Conservation (phyloP, 2,888 invertebrate genomes). For the Oxyscelio sp. region DNA sequence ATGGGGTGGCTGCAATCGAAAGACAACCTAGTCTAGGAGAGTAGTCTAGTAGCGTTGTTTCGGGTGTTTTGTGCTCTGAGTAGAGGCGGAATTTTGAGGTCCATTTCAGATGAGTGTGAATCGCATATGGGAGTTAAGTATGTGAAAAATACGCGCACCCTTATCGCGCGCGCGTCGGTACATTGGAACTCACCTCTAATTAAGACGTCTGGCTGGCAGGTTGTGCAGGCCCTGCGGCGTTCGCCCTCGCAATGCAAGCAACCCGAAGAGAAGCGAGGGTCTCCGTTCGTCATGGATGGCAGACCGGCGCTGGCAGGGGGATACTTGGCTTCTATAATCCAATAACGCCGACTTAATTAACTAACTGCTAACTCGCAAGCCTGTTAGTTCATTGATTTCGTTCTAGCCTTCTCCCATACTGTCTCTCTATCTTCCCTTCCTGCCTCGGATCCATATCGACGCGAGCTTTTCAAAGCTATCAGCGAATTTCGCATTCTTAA, state of each 20-base stretch:
- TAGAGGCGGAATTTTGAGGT: slow-evolving; percentile 55
- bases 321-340: slow-evolving; percentile 87
- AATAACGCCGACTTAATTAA: slow-evolving; percentile 88
- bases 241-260: slow-evolving; percentile 83
- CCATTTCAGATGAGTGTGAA: slow-evolving; percentile 51
- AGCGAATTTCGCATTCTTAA: slow-evolving; percentile 44
- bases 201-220: slow-evolving; percentile 86
- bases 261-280: slow-evolving; percentile 79
- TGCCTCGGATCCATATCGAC: slow-evolving; percentile 38
- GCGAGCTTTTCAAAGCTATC: slow-evolving; percentile 46
- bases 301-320: slow-evolving; percentile 72
- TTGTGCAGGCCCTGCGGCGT: slow-evolving; percentile 84
- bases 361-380: slow-evolving; percentile 88
- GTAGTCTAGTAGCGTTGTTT: slow-evolving; percentile 26
- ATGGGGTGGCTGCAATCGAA: background rate
- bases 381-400: slow-evolving; percentile 88
- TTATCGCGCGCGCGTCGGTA: slow-evolving; percentile 79
- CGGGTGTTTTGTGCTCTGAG: slow-evolving; percentile 23
- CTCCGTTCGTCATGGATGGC: slow-evolving; percentile 70
- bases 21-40: slow-evolving; percentile 6
- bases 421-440: slow-evolving; percentile 69
- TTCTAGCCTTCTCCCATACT: slow-evolving; percentile 64
- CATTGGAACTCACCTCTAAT: slow-evolving; percentile 87
- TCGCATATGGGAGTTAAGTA: slow-evolving; percentile 54
- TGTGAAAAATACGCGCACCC: slow-evolving; percentile 78